Percentiles rank a stretch among this genome's conserved stretches.
Conservation (phyloP, 2,888 invertebrate species). For the Tortrix viridana region DNA sequence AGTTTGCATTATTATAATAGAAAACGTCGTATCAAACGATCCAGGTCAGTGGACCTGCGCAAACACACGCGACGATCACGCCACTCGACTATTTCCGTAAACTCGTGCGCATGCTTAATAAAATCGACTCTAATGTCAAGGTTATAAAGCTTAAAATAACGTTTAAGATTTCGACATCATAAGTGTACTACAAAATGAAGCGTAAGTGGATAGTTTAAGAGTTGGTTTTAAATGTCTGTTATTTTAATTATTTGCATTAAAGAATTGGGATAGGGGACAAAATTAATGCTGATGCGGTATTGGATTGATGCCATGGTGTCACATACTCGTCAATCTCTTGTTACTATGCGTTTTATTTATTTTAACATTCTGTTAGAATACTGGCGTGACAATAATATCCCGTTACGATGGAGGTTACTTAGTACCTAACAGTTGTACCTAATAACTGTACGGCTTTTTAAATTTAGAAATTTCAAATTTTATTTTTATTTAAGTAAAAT, state of each 20-base stretch:
- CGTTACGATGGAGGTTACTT: no score
- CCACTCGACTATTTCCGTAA: conserved; percentile 66
- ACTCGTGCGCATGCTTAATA: conserved; percentile 39
- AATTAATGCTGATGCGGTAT: conserved; percentile 18
- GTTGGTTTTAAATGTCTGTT: conserved; percentile 2
- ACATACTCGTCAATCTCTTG: conserved; percentile 4
- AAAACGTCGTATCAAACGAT: conserved; percentile 47
- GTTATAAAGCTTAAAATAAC: conserved; percentile 39
- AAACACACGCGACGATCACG: conserved; percentile 70
- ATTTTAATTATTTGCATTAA: conserved; percentile 8
- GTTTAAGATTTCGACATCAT: not conserved
- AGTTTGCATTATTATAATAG: conserved; percentile 4
- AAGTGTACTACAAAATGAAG: conserved; percentile 10
- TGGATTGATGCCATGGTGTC: conserved; percentile 34
- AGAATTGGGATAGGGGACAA: conserved; percentile 24
- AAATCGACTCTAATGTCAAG: conserved; percentile 52
- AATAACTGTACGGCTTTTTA: no score
- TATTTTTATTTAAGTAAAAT: no score
- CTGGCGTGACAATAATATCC: no score
- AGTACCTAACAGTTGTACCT: no score
- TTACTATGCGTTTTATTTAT: conserved; percentile 1
- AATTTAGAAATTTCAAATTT: no score
- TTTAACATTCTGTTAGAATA: not conserved
- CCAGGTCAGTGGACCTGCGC: conserved; percentile 72
- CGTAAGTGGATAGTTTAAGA: not conserved